phyloP scores from a whole-genome alignment of 2,797 vertebrate species.

The Ceryle rudis region DNA sequence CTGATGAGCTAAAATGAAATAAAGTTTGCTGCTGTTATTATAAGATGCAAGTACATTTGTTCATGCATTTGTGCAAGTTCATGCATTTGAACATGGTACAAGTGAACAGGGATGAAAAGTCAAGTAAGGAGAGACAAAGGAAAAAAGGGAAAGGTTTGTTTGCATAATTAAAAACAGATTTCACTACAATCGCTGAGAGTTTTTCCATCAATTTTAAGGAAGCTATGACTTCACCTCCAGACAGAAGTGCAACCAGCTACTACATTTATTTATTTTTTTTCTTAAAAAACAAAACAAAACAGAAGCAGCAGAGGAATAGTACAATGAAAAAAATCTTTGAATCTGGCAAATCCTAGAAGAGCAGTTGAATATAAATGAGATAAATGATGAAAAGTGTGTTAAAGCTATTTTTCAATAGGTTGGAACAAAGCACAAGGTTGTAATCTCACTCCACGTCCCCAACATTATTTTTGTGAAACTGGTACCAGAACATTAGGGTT shows the following conservation, averaged over 20 bases:
- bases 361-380: slow-evolving; percentile 6
- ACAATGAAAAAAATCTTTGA: slow-evolving; percentile 5
- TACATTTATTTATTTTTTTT: not conserved
- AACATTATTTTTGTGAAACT: not conserved
- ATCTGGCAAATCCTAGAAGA: not conserved
- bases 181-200: not conserved
- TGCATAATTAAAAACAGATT: not conserved
- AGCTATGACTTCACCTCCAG: not conserved
- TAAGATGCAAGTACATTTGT: not conserved
- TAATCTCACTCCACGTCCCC: not conserved
- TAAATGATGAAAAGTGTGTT: not conserved
- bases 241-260: not conserved
- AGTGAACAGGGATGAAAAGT: not conserved
- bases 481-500: not conserved
- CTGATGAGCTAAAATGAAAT: not conserved
- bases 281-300: no score
- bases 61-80: no score
- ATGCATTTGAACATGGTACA: not conserved
- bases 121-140: not conserved
- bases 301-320: not conserved
- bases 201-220: not conserved
- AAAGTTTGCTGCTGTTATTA: not conserved
- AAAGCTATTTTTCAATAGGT: not conserved
- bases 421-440: not conserved
- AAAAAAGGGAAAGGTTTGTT: not conserved